Percentiles rank a stretch among this genome's conserved stretches.
Evolutionary conservation across 2,113 vertebrate species (phyloP).

Genomic region (Aviceda subcristata): DNA sequence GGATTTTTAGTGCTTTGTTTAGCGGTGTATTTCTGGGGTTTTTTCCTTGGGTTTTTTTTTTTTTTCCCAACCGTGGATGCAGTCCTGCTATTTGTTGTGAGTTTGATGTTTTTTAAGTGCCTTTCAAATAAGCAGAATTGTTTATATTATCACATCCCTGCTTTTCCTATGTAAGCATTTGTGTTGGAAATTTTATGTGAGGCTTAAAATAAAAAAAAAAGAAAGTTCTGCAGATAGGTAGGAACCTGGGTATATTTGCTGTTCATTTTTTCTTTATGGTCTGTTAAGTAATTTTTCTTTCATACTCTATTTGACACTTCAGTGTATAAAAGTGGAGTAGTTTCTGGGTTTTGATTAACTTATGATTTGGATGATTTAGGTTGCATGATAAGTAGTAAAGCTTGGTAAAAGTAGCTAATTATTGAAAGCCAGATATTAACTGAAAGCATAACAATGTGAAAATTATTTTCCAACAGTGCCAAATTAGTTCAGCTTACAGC

Average conservation of each 20-base stretch:
- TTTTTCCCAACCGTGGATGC: rapidly evolving
- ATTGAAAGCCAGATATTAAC: background rate
- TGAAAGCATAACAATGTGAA: background rate
- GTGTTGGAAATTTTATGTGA: background rate
- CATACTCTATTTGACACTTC: background rate
- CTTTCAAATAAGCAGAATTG: background rate
- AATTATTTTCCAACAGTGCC: background rate
- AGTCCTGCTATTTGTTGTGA: background rate
- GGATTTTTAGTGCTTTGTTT: background rate
- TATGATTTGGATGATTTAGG: background rate
- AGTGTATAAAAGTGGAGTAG: background rate
- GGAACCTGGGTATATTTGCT: background rate
- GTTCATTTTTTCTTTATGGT: background rate
- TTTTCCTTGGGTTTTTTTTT: background rate
- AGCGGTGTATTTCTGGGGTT: background rate
- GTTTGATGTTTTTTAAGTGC: background rate
- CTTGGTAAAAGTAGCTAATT: background rate
- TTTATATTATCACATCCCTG: background rate
- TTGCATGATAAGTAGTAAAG: background rate
- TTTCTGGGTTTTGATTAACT: background rate
- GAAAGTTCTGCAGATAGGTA: background rate
- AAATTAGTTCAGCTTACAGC: background rate
- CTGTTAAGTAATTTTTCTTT: background rate
- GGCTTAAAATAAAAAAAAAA: background rate
- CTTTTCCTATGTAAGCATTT: background rate